Base-by-base conservation (phyloP, 1,140 invertebrate species). In the Caenorhabditis tropicalis region DNA sequence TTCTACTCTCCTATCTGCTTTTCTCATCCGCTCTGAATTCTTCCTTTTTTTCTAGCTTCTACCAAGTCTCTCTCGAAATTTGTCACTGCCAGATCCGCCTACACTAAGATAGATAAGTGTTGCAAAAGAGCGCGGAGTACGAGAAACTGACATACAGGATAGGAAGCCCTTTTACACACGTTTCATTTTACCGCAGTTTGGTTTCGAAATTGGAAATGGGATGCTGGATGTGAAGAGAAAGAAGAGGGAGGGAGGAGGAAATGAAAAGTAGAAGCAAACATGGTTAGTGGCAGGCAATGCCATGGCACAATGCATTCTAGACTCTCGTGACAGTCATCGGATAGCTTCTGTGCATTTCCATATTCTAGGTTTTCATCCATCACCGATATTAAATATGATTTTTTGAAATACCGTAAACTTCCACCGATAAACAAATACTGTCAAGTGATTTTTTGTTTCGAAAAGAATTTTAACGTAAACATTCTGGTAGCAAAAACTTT, bases 111-210 rank as follows among this genome's bases (percentile, higher is more conserved):
- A 36, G 65, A 74, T 74, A 74, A 74, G 21, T 74, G 65, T 74
- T 43, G 65, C 65, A 74, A 74, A 43, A 2, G 31, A 15, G 19
- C n/a, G 19, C 58, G 33, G 15, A 74, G 29, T 74, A n/a, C n/a
- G n/a, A n/a, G n/a, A n/a, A n/a, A n/a, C n/a, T n/a, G 58, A 74
- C 65, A 74, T 74, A 74, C 65, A 74, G 65, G 65, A 74, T 74
- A 4, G 19, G 36, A 74, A 70, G 60, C 60, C 65, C 36, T 46
- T 43, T 56, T 10, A 15, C 36, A 74, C 65, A 74, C 65, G 65
- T 74, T 74, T 74, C 36, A 74, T 74, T 74, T 74, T 74, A 74
- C 65, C 65, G 65, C 65, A 27, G 65, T 74, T 74, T 74, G 65
- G 65, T 74, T 74, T 74, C 65, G 36, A 74, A 74, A 74, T 74